phyloP scores from a whole-genome alignment of 1,140 invertebrate species.

The Bombus soroeensis region DNA sequence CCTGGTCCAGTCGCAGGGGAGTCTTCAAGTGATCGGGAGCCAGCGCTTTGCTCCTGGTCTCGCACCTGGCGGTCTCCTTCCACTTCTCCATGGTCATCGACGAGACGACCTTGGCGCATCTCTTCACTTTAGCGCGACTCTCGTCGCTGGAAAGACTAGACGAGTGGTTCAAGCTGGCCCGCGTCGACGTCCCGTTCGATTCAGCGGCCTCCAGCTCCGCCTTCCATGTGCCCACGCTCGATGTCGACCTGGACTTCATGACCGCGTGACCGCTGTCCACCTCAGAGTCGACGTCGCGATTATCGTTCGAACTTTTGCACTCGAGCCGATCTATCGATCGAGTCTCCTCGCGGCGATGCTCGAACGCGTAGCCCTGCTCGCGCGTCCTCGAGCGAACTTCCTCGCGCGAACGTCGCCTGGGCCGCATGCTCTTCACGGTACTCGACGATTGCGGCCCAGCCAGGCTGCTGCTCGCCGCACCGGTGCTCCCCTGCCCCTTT shows the following conservation, averaged over 20 bases:
- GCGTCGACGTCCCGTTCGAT: slow-evolving; percentile 26
- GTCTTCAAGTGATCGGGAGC: slow-evolving; percentile 57
- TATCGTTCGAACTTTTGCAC: slow-evolving; percentile 46
- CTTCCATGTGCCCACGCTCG: slow-evolving; percentile 76
- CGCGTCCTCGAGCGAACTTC: slow-evolving; percentile 65
- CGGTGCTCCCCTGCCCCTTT: slow-evolving; percentile 53
- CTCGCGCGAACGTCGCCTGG: slow-evolving; percentile 73
- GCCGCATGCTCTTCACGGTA: slow-evolving; percentile 56
- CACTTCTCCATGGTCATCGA: slow-evolving; percentile 65
- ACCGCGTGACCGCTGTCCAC: slow-evolving; percentile 52
- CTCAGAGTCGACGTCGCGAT: background rate
- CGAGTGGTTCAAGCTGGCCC: slow-evolving; percentile 37
- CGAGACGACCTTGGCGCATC: slow-evolving; percentile 65
- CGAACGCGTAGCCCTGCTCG: slow-evolving; percentile 43
- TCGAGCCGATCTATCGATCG: slow-evolving; percentile 73
- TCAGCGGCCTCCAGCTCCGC: slow-evolving; percentile 60
- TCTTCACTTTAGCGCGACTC: slow-evolving; percentile 57
- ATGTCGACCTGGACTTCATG: slow-evolving; percentile 75
- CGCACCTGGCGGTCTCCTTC: slow-evolving; percentile 66
- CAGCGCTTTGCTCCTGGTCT: slow-evolving; percentile 57
- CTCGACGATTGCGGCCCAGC: slow-evolving; percentile 38
- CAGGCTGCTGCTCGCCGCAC: slow-evolving; percentile 17
- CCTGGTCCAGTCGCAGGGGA: slow-evolving; percentile 60
- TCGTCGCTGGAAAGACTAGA: slow-evolving; percentile 58
- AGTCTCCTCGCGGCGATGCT: slow-evolving; percentile 66